Conservation (phyloP, 1,140 invertebrate genomes). For the Leptopilina boulardi region DNA sequence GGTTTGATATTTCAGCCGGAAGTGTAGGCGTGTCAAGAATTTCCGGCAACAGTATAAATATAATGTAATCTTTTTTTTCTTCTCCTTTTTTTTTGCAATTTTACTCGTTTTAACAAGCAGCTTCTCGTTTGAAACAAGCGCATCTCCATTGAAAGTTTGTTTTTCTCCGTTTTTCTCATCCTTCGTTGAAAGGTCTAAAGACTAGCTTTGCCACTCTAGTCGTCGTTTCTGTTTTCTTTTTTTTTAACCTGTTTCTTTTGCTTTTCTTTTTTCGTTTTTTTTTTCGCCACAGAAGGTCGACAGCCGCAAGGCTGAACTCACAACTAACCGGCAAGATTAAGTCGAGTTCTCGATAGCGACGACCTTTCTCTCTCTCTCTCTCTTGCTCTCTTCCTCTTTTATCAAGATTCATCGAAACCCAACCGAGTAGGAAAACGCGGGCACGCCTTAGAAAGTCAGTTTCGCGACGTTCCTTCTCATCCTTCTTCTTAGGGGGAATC, state of each 20-base stretch:
- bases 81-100: neutral
- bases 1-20: neutral
- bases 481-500: constrained; percentile 58
- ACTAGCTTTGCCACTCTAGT: neutral
- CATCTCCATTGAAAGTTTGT: neutral
- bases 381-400: constrained; percentile 46
- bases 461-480: constrained; percentile 47
- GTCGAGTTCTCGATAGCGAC: constrained; percentile 58
- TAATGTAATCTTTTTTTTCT: too few species aligned
- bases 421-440: constrained; percentile 44
- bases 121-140: neutral
- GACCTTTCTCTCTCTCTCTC: constrained; percentile 42
- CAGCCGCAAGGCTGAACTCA: constrained; percentile 48
- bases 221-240: too few species aligned
- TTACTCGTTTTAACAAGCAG: neutral
- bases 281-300: constrained; percentile 25
- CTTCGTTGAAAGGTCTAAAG: neutral
- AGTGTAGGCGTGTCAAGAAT: too few species aligned
- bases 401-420: constrained; percentile 63
- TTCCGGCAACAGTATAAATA: too few species aligned
- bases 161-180: neutral
- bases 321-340: constrained; percentile 60
- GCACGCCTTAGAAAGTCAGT: constrained; percentile 41
- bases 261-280: neutral
- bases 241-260: neutral